Base-by-base conservation (phyloP, 2,888 invertebrate genomes). In the Morpho deidamia region DNA sequence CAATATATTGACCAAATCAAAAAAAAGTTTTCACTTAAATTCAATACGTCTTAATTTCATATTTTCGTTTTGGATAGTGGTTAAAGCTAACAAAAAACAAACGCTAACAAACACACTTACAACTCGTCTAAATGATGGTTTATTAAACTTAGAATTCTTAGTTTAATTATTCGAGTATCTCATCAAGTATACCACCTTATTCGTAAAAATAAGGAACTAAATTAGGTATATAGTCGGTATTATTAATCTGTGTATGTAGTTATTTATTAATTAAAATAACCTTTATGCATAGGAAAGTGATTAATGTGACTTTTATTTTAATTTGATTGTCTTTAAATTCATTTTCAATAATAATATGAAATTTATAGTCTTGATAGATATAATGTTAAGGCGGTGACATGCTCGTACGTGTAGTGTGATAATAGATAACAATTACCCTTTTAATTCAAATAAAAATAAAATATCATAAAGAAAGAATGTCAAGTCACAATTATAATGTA, bases 141-240 rank as follows among this genome's bases (percentile, higher is more conserved):
- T 23, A 23, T 23, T 23, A 23, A 23, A 23, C 8, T 38, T 11
- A 32, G 23, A 11, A n/a, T 39, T 11, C 38, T 10, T 43, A 43
- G 35, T 12, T 44, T 35, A 44, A 10, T 42, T 34, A 39, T 37
- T 58, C 38, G 39, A 49, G 60, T 73, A 71, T 71, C 70, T 76
- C 68, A 69, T 61, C 68, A 69, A 76, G 69, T 85, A 83, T 86
- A 87, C 87, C 87, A 86, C 87, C 87, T 86, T 87, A 86, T 86
- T 84, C 69, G 69, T 53, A 68, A 67, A 66, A 78, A 85, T 86
- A 86, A 84, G 85, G 84, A 73, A 70, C 63, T 71, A 66, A 73
- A 78, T 82, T 83, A 83, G 82, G 83, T 81, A 74, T 81, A 48
- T 41, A 49, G 35, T 14, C 41, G 37, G 34, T 44, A 44, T 11